These are phyloP conservation scores for Colius striatus DNA, from an alignment of 2,113 vertebrate genomes.

Conservation along the genomic window DNA sequence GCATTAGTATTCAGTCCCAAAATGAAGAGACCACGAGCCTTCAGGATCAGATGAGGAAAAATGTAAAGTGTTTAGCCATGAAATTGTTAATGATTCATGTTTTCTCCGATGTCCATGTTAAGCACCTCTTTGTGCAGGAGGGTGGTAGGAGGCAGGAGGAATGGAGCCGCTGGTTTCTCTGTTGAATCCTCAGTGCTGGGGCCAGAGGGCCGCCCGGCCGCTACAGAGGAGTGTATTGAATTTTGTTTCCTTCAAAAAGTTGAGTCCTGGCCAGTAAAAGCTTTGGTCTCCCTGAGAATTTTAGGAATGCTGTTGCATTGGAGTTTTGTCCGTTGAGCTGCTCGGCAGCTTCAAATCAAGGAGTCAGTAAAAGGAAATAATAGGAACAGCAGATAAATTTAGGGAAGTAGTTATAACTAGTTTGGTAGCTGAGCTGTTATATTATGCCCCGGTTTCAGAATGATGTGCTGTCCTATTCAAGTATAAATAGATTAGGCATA, in stretches of 20 bases:
- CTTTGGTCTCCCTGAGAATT: constrained; percentile 64
- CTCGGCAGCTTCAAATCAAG: background rate
- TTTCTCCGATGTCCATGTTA: accelerated
- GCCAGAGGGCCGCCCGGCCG: background rate
- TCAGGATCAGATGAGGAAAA: background rate
- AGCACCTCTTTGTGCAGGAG: constrained; percentile 20
- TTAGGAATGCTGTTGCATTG: constrained; percentile 8
- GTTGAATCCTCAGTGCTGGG: background rate
- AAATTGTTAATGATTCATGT: background rate
- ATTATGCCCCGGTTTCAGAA: background rate
- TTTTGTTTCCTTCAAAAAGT: constrained; percentile 11
- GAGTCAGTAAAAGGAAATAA: constrained; percentile 13
- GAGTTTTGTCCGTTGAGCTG: constrained; percentile 1
- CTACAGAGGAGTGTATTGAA: constrained; percentile 50
- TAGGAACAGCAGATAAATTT: constrained; percentile 14
- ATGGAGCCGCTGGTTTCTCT: background rate
- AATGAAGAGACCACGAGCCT: background rate
- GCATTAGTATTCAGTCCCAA: background rate
- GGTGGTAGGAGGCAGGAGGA: constrained; percentile 10
- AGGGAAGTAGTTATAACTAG: background rate
- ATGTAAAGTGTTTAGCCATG: background rate
- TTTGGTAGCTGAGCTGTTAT: background rate
- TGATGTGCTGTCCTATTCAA: background rate
- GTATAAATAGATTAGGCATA: background rate
- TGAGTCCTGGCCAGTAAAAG: constrained; percentile 64